Base-by-base conservation (phyloP, 2,888 invertebrate species). In the Trissolcus brochymenae region DNA sequence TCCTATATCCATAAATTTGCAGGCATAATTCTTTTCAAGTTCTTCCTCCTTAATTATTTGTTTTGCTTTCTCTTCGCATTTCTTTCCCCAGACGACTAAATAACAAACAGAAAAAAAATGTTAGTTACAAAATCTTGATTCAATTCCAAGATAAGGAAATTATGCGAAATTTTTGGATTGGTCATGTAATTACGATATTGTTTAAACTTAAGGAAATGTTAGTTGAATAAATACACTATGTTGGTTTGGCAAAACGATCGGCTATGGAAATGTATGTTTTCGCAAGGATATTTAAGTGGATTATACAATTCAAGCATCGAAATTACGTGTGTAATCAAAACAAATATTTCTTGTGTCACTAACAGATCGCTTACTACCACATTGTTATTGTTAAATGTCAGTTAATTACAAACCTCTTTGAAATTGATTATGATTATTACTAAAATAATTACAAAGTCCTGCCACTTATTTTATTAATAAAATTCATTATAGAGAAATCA, bases 31-130 rank as follows among this genome's bases (percentile, higher is more conserved):
- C 19, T 59, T 59, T 13, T 6, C 16, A 41, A 21, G 57, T 43
- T 57, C 11, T 50, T 41, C 16, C 49, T 7, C 2, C 40, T 50
- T 56, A 65, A 65, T 65, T 65, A 56, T 56, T 21, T 65, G 49
- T 65, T 65, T 65, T 65, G 29, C 54, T 21, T 17, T 14, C 35
- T 56, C 43, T 25, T 35, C 13, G 19, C 14, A 41, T 35, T 51
- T 60, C 49, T 9, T 61, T 14, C 51, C 43, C 46, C 25, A 6
- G 35, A 35, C 7, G 35, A 1, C 35, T 35, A 9, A 9, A 11
- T 6, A 1, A n/a, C 2, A 11, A 35, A 35, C 11, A 2, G 35
- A 3, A 35, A 9, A 35, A 25, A 25, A 35, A 35, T 11, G 35
- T 7, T 35, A 1, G 35, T 4, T 35, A 0, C 0, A 35, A 35